phyloP scores from a whole-genome alignment of 2,888 invertebrate species.

The Panzeria rudis region DNA sequence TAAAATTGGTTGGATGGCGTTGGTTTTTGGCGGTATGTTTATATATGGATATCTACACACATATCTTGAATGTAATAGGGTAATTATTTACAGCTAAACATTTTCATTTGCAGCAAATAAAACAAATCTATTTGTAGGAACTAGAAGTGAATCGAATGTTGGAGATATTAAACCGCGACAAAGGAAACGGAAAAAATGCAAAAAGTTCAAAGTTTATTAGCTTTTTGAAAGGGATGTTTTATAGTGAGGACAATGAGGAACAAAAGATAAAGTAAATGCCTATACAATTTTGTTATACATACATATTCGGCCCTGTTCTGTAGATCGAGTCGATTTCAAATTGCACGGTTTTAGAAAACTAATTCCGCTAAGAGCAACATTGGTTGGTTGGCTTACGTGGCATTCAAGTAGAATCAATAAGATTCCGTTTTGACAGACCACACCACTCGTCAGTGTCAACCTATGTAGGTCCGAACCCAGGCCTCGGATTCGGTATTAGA shows the following conservation, averaged over 20 bases:
- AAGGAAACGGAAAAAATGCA: conserved; percentile 30
- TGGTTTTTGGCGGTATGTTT: conserved; percentile 74
- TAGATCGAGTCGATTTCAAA: too few species aligned
- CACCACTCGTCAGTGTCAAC: too few species aligned
- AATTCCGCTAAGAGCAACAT: too few species aligned
- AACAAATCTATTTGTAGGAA: conserved; percentile 74
- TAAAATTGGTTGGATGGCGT: conserved; percentile 70
- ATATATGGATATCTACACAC: conserved; percentile 78
- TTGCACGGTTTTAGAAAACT: too few species aligned
- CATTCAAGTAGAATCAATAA: too few species aligned
- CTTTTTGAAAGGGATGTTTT: conserved; percentile 66
- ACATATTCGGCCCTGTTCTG: too few species aligned
- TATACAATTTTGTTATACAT: conserved; percentile 18
- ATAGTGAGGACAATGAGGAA: conserved; percentile 41
- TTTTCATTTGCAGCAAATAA: neutral
- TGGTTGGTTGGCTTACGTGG: too few species aligned
- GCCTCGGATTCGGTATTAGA: too few species aligned
- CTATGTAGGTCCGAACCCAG: too few species aligned
- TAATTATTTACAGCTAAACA: conserved; percentile 65
- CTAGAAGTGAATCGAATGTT: conserved; percentile 77
- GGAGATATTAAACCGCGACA: conserved; percentile 74
- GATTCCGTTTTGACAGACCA: too few species aligned
- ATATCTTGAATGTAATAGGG: conserved; percentile 81
- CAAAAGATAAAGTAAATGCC: conserved; percentile 73
- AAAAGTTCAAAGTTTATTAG: conserved; percentile 55